These are phyloP conservation scores for Portevinia maculata DNA, from an alignment of 2,888 invertebrate genomes.

Conservation along the genomic window DNA sequence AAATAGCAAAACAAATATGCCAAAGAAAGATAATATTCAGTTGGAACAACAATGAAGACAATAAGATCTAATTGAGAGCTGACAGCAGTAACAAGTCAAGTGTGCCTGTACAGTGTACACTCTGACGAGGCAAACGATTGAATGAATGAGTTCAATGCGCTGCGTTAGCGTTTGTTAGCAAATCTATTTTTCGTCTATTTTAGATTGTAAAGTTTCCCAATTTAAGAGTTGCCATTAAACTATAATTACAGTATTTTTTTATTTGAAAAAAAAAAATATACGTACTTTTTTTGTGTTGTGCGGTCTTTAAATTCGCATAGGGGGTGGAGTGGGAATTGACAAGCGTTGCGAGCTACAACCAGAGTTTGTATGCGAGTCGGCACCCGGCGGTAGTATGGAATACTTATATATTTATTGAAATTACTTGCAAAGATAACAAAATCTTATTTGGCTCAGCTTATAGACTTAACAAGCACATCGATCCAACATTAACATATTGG, in stretches of 20 bases:
- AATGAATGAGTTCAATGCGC: slow-evolving; percentile 48
- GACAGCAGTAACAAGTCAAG: slow-evolving; percentile 41
- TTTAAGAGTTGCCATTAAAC: slow-evolving; percentile 24
- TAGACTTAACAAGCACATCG: no score
- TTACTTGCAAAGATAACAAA: no score
- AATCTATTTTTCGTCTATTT: slow-evolving; percentile 8
- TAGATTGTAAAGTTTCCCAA: slow-evolving; percentile 2
- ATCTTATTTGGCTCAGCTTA: no score
- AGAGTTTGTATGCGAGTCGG: no score
- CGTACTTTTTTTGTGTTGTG: no score
- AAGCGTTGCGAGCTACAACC: no score
- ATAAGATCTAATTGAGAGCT: slow-evolving; percentile 49
- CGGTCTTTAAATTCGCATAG: no score
- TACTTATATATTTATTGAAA: no score
- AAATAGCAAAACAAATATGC: slow-evolving; percentile 14
- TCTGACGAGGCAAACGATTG: not conserved
- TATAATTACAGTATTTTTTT: not conserved
- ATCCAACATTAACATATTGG: no score
- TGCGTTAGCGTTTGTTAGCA: slow-evolving; percentile 10
- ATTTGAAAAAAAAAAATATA: no score
- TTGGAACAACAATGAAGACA: slow-evolving; percentile 46
- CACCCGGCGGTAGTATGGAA: no score
- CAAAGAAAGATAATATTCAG: slow-evolving; percentile 12
- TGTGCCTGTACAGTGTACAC: slow-evolving; percentile 15
- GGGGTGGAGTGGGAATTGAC: no score